phyloP scores from a whole-genome alignment of 2,797 vertebrate species.

The Urophycis tenuis region DNA sequence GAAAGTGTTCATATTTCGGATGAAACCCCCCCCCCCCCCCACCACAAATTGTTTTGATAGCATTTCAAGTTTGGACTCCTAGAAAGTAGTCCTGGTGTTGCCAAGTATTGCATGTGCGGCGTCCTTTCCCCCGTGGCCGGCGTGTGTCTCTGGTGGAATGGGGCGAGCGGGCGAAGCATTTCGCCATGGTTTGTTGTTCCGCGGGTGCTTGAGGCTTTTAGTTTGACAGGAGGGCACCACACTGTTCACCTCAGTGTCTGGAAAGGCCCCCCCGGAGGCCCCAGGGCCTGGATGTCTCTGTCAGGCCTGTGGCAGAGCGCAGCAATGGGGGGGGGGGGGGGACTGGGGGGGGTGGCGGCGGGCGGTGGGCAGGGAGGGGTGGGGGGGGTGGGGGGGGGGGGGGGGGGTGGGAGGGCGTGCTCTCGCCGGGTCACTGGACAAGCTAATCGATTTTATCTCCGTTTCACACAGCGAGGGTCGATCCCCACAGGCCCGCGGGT shows the following conservation, averaged over 20 bases:
- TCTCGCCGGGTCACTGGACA: conserved; percentile 69
- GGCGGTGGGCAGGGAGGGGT: conserved; percentile 58
- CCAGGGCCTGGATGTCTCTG: conserved; percentile 65
- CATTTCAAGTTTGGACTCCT: conserved; percentile 14
- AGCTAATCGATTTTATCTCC: conserved; percentile 77
- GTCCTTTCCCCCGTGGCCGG: conserved; percentile 47
- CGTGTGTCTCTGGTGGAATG: conserved; percentile 61
- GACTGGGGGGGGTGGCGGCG: conserved; percentile 21
- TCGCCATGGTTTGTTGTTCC: conserved; percentile 63
- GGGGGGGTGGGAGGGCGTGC: conserved; percentile 33
- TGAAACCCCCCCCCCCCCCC: too few relatives aligned
- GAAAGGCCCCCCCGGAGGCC: conserved; percentile 56
- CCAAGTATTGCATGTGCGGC: conserved; percentile 26
- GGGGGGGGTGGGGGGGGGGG: not conserved
- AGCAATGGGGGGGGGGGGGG: conserved; percentile 38
- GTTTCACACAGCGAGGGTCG: conserved; percentile 50
- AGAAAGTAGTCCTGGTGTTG: conserved; percentile 17
- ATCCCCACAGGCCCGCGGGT: conserved; percentile 58
- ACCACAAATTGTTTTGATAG: not conserved
- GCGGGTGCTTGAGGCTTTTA: conserved; percentile 60
- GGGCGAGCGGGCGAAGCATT: conserved; percentile 59
- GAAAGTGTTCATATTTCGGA: not conserved
- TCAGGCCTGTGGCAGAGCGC: conserved; percentile 64
- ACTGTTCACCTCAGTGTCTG: conserved; percentile 68
- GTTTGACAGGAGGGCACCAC: conserved; percentile 67